phyloP scores from a whole-genome alignment of 53 echinoderm and acorn worm genomes.

The Paelopatides confundens region DNA sequence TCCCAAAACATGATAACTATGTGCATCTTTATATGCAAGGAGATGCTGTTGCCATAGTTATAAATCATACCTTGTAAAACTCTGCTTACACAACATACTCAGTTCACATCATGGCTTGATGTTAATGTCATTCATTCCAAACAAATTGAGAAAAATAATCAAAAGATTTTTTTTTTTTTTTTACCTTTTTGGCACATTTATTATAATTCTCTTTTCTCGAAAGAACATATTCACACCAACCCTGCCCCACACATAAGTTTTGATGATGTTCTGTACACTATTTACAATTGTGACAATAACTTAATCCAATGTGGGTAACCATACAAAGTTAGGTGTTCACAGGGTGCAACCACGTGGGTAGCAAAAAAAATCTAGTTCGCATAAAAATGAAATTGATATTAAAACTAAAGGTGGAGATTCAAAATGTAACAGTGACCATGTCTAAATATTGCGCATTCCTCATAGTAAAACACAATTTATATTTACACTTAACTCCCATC shows the following conservation, averaged over 20 bases:
- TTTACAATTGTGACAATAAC: slow-evolving; percentile 57
- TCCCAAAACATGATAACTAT: no score
- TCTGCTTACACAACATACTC: no score
- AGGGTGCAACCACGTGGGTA: slow-evolving; percentile 17
- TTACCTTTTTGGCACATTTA: slow-evolving; percentile 52
- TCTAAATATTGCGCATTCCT: slow-evolving; percentile 38
- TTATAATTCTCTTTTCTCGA: slow-evolving; percentile 57
- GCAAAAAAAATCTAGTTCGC: slow-evolving; percentile 26
- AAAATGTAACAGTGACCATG: slow-evolving; percentile 43
- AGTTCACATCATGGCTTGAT: no score
- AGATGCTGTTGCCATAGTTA: no score
- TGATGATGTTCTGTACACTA: slow-evolving; percentile 46
- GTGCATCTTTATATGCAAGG: no score
- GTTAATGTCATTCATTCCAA: no score
- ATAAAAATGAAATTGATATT: background rate
- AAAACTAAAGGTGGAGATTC: background rate
- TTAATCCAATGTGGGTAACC: slow-evolving; percentile 13
- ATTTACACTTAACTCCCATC: slow-evolving; percentile 22
- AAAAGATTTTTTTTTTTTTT: background rate
- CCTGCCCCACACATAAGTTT: slow-evolving; percentile 51
- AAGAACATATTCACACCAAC: slow-evolving; percentile 60
- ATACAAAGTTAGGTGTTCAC: slow-evolving; percentile 3
- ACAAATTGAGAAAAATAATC: background rate
- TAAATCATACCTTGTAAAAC: no score
- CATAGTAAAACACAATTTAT: slow-evolving; percentile 31